Percentiles rank a stretch among this genome's conserved stretches.
phyloP scores from a whole-genome alignment of 2,888 invertebrate genomes.

The Lordiphosa andalusiaca region DNA sequence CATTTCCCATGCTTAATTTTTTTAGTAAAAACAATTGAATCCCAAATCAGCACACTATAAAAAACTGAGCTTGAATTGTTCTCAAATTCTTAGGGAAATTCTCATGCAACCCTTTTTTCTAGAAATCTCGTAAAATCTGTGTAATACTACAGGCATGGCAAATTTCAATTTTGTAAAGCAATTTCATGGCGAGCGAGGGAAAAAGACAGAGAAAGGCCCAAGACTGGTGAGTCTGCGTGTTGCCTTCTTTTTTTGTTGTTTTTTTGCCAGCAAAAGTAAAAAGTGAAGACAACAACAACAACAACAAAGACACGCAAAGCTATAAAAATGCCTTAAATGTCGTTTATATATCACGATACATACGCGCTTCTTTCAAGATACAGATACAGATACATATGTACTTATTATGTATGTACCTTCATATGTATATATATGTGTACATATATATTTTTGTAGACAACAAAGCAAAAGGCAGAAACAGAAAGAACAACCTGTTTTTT shows the following conservation, averaged over 20 bases:
- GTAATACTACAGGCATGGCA: no score
- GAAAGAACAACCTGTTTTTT: constrained; percentile 67
- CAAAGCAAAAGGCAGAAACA: constrained; percentile 50
- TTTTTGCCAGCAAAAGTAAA: constrained; percentile 25
- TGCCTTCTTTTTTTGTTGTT: constrained; percentile 47
- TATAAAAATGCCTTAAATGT: constrained; percentile 74
- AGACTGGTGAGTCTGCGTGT: constrained; percentile 55
- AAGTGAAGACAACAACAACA: constrained; percentile 24
- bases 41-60: no score
- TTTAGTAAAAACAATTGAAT: no score
- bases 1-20: no score
- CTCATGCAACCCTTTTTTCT: no score
- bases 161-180: neutral
- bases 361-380: constrained; percentile 9
- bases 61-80: no score
- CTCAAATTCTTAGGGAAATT: no score
- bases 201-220: neutral
- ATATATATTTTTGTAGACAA: constrained; percentile 67
- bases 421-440: neutral
- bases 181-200: neutral
- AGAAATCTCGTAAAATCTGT: no score
- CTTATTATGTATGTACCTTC: constrained; percentile 14
- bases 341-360: constrained; percentile 51
- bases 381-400: constrained; percentile 2
- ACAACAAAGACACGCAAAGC: constrained; percentile 57